Base-by-base conservation (phyloP, 1,140 invertebrate genomes). In the Ostrea denselamellosa region DNA sequence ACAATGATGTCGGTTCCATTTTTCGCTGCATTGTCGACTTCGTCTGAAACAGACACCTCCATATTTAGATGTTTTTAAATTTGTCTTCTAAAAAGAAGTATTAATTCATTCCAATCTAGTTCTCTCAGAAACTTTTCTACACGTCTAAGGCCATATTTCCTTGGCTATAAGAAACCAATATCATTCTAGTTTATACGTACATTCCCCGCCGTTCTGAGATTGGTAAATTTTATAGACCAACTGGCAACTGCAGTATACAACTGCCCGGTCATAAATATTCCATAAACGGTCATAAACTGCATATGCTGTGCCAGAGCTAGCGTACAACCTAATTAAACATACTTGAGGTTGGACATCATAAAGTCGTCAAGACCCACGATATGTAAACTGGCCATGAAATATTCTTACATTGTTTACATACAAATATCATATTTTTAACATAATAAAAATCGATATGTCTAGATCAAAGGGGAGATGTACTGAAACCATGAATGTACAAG, bases 1-100 rank as follows among this genome's bases (percentile, higher is more conserved):
- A 84, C 89, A 17, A 87, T 83, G 25, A 89, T 87, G 22, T 86
- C 84, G 14, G 89, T 89, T 53, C 84, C 86, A 81, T 89, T 89
- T 44, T 54, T 87, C 7, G 44, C 44, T 8, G 52, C 44, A 83
- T 44, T 52, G 22, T 83, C 52, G 2, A 44, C 52, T 5, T n/a
- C 44, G 51, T 83, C 81, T 83, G 81, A 83, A 83, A 83, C 68
- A 71, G 25, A 71, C 8, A 28, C 68, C 12, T 71, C 25, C 68
- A 71, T 71, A 71, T 28, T 28, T 71, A 71, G 12, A 34, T 0
- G 28, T 25, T 14, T 22, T 25, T 28, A 71, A 3, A 25, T 0
- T 34, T 34, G n/a, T 71, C 25, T 8, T 22, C 12, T 25, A 71
- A 28, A 28, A 28, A 71, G 8, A 34, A 58, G 10, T 25, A 0